These are phyloP conservation scores for Panurus biarmicus DNA, from an alignment of 2,113 vertebrate genomes.

Conservation along the genomic window DNA sequence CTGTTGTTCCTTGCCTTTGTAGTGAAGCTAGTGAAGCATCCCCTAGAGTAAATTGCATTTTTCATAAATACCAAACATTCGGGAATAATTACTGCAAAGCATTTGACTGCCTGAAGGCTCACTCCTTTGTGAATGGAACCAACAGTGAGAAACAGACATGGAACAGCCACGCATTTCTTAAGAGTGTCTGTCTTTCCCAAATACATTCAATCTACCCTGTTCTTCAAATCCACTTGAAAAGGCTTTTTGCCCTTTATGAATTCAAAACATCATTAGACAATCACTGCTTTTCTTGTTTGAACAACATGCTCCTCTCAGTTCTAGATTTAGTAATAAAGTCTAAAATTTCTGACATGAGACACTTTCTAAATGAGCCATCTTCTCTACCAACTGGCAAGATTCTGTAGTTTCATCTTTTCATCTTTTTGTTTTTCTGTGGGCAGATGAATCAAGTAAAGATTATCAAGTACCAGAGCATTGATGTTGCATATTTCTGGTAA, in stretches of 20 bases:
- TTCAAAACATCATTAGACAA: background rate
- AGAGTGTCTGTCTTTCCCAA: background rate
- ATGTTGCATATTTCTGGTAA: background rate
- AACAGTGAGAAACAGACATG: background rate
- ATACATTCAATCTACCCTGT: background rate
- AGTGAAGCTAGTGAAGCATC: conserved; percentile 6
- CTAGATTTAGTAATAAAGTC: background rate
- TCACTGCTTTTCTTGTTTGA: background rate
- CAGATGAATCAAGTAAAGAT: background rate
- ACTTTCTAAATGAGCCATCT: background rate
- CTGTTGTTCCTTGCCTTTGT: conserved; percentile 15
- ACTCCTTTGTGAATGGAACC: conserved; percentile 19
- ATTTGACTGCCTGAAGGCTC: conserved; percentile 9
- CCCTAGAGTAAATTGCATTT: conserved; percentile 36
- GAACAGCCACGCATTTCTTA: background rate
- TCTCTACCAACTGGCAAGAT: background rate
- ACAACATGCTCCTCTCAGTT: background rate
- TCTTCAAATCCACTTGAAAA: background rate
- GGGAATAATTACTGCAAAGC: conserved; percentile 31
- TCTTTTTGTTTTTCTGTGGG: background rate
- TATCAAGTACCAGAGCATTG: background rate
- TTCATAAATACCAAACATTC: conserved; percentile 40
- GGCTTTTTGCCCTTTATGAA: background rate
- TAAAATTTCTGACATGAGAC: background rate
- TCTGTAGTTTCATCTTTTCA: background rate